These are phyloP conservation scores for Pseudocheirus occidentalis DNA, from an alignment of 2,797 vertebrate genomes.

Conservation along the genomic window DNA sequence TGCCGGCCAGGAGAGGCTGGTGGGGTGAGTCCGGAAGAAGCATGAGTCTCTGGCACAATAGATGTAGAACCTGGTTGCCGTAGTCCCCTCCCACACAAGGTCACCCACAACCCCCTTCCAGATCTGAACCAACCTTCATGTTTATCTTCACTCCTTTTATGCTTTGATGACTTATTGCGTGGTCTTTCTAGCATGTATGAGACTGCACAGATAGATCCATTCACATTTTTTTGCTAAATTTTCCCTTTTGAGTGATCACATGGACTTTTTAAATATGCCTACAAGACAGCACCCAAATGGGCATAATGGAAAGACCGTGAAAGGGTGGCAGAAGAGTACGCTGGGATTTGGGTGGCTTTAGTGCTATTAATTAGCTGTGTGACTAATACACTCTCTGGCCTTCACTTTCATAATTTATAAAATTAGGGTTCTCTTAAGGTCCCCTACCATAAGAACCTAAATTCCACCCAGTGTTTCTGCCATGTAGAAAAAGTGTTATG, in stretches of 20 bases:
- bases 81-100: background rate
- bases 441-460: background rate
- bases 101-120: background rate
- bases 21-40: background rate
- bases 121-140: background rate
- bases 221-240: background rate
- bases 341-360: no score
- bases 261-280: background rate
- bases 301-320: background rate
- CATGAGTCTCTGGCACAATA: background rate
- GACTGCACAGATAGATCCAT: background rate
- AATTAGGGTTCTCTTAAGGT: background rate
- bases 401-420: background rate
- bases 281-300: background rate
- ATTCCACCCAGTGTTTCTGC: background rate
- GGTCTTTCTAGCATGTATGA: background rate
- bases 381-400: no score
- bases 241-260: background rate
- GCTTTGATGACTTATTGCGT: no score
- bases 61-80: background rate
- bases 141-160: background rate
- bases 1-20: background rate
- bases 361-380: no score
- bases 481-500: background rate
- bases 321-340: no score